These are phyloP conservation scores for Trissolcus japonicus DNA, from an alignment of 2,888 invertebrate genomes.

Conservation along the genomic window DNA sequence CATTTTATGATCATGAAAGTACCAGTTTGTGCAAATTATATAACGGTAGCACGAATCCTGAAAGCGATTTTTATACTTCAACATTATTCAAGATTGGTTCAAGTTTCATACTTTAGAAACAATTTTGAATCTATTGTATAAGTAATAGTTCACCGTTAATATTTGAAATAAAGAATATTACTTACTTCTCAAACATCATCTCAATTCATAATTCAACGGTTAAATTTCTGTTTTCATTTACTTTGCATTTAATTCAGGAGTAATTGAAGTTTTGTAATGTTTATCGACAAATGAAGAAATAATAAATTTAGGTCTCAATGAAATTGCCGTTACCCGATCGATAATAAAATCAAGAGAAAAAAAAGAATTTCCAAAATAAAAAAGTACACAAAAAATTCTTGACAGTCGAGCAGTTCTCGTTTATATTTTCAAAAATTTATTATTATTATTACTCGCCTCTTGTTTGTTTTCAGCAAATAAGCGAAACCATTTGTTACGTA, in stretches of 20 bases:
- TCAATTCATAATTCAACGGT: no score
- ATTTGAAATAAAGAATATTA: no score
- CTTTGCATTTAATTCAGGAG: neutral
- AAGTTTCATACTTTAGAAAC: no score
- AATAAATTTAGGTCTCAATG: slow-evolving; percentile 23
- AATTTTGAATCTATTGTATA: no score
- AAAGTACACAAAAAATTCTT: no score
- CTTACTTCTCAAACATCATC: no score
- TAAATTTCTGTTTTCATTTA: neutral
- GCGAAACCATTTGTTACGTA: slow-evolving; percentile 42
- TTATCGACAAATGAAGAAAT: neutral
- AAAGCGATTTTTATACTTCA: neutral
- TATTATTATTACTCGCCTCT: slow-evolving; percentile 3
- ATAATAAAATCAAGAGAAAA: slow-evolving; percentile 46
- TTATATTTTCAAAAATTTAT: slow-evolving; percentile 26
- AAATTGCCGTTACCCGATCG: slow-evolving; percentile 23
- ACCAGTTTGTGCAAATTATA: no score
- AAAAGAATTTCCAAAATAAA: slow-evolving; percentile 64
- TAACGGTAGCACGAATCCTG: no score
- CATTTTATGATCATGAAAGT: no score
- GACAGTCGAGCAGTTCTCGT: slow-evolving; percentile 58
- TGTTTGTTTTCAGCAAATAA: slow-evolving; percentile 27
- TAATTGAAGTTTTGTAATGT: neutral
- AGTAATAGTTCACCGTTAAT: neutral
- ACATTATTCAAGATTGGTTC: neutral